Base-by-base conservation (phyloP, 2,888 invertebrate genomes). In the Drosophila neoperkinsi region DNA sequence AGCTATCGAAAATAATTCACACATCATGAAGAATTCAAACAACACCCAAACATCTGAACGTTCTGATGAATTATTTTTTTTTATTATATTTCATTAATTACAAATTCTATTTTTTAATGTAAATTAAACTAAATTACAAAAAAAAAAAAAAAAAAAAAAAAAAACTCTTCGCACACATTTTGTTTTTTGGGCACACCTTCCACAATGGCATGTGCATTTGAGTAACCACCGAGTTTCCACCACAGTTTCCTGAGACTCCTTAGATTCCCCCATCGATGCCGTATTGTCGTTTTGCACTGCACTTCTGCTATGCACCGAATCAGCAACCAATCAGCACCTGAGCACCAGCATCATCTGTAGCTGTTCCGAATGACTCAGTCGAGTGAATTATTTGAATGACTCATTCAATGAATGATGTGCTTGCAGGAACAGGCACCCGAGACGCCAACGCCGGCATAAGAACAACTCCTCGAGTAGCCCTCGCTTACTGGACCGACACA, bases 21-120 rank as follows among this genome's bases (percentile, higher is more conserved):
- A 80, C 68, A 71, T 81, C 77, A 81, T 70, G 69, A 77, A 70
- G 71, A 76, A 87, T 77, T 81, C 79, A 76, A 74, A 73, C 88
- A 80, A 72, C 79, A 88, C 58, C 82, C 60, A 66, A 88, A 85
- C 79, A 90, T 86, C 83, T 81, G 90, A 90, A 81, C 71, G 61
- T 52, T 74, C 85, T 88, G 81, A 85, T 88, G 83, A 77, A 83
- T 87, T 84, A 77, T 86, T 36, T 25, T 36, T 36, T 61, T 78
- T 81, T 73, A 76, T 72, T 86, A 79, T 86, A 90, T 88, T 83
- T 88, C 81, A 90, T 88, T 90, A 90, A 89, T 89, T 92, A 91
- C 86, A 91, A 91, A 91, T 90, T 92, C 90, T 90, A 92, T 92
- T 91, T 92, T 91, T 91, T 90, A 87, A 90, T 90, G 85, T 89